These are phyloP conservation scores for Rallus crepitans DNA, from an alignment of 2,797 vertebrate genomes.

Conservation along the genomic window DNA sequence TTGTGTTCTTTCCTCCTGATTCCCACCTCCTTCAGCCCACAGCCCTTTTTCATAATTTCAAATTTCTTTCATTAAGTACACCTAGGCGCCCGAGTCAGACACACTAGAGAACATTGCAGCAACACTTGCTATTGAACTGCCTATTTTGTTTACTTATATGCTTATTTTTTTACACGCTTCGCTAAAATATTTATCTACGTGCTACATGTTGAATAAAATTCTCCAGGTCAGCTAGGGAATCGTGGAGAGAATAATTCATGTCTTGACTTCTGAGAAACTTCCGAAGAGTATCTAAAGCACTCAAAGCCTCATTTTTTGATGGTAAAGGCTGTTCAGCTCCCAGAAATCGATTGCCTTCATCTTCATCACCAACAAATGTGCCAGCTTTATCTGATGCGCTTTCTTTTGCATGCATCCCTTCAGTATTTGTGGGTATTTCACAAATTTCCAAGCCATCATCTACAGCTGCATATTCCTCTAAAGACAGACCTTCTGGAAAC, in stretches of 20 bases:
- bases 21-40: background rate
- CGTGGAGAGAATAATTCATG: conserved; percentile 30
- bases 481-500: conserved; percentile 71
- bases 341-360: background rate
- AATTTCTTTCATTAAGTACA: background rate
- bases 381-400: background rate
- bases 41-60: background rate
- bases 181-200: conserved; percentile 45
- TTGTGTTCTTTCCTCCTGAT: background rate
- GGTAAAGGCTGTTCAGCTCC: conserved; percentile 50
- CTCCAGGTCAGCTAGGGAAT: conserved; percentile 76
- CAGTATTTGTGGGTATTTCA: background rate
- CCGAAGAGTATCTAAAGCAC: conserved; percentile 73
- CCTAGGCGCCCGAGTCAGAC: conserved; percentile 4
- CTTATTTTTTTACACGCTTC: background rate
- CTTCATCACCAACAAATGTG: conserved; percentile 44
- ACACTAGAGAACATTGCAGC: background rate
- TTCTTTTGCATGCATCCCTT: background rate
- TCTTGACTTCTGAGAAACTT: conserved; percentile 74
- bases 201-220: conserved; percentile 68
- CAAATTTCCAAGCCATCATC: conserved; percentile 69
- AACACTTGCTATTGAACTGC: background rate
- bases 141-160: background rate
- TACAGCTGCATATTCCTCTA: conserved; percentile 71
- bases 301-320: conserved; percentile 70